Evolutionary conservation across 2,888 invertebrate genomes (phyloP), one percentile per base, ranked within the genome.

Genomic region (Tryphoninae sp.): DNA sequence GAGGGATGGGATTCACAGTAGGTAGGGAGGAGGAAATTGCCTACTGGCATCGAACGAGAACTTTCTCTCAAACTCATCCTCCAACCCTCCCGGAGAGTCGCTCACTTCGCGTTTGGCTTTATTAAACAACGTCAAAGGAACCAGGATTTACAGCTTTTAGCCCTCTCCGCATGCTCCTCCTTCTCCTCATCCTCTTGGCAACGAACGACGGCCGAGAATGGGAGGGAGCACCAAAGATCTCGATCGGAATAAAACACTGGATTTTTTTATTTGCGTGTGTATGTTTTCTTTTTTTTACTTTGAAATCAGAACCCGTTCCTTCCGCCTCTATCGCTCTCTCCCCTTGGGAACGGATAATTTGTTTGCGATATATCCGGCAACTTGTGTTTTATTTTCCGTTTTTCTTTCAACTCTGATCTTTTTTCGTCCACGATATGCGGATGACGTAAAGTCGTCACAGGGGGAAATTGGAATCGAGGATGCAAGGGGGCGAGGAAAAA

Each of bases 71-170:
- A 68, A 80, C 64, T 53, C 45, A 40, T 40, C 16, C 53, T 51
- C 55, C 55, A 19, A 55, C 55, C 64, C 26, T 2, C 19, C 65
- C 13, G 13, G 1, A 13, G 23, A 49, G 55, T 71, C 80, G 69
- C 75, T 71, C 59, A 80, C 71, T 75, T 65, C 49, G 80, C 80
- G 76, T 80, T 76, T 76, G 67, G 80, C 76, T 80, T 80, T 76
- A 80, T 80, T 80, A 80, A 76, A 80, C 80, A 80, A 76, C 76
- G 80, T 80, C 80, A 80, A 80, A 80, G 76, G 80, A 76, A n/a
- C 22, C 55, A 16, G 64, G 75, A 75, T 75, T 80, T 75, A 74
- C 49, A 79, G 58, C 74, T 55, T 64, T 55, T 40, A 61, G 16
- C 64, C 45, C 53, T 26, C 53, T 23, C 26, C 23, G 8, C 26